phyloP scores from a whole-genome alignment of 2,797 vertebrate genomes.

The Neosalanx taihuensis region DNA sequence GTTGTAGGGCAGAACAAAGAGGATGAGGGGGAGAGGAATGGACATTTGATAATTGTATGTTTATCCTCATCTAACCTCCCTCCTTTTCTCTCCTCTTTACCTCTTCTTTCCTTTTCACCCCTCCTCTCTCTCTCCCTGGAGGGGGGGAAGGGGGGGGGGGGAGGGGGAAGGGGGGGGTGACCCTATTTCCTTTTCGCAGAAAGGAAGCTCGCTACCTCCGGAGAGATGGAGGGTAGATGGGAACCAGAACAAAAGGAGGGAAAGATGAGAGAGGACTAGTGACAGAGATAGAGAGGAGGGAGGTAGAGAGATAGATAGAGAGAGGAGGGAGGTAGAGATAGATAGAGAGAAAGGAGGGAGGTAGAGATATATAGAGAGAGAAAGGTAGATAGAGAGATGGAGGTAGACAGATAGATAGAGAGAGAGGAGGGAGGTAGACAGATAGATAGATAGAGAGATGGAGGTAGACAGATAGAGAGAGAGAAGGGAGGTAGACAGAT shows the following conservation, averaged over 20 bases:
- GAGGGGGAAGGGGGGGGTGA: neutral
- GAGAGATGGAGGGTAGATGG: neutral
- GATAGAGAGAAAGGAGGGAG: neutral
- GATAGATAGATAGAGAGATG: neutral
- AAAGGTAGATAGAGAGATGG: too few species aligned
- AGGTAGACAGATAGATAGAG: too few species aligned
- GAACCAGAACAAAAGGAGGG: too few species aligned
- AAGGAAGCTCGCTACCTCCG: neutral
- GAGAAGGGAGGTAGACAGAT: neutral
- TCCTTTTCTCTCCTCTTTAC: neutral
- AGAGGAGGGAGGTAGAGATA: neutral
- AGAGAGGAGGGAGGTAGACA: neutral
- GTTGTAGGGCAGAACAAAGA: neutral
- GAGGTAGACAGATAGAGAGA: too few species aligned
- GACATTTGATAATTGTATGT: neutral
- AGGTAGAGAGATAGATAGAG: neutral
- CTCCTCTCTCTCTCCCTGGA: neutral
- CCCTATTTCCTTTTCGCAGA: constrained; percentile 3
- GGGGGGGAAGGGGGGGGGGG: too few species aligned
- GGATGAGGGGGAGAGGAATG: neutral
- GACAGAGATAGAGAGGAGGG: neutral
- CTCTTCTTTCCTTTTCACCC: neutral
- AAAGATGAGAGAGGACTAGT: neutral
- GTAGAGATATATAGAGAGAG: too few species aligned
- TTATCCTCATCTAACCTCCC: neutral